These are phyloP conservation scores for Daboia siamensis DNA, from an alignment of 2,113 vertebrate species.

Conservation along the genomic window DNA sequence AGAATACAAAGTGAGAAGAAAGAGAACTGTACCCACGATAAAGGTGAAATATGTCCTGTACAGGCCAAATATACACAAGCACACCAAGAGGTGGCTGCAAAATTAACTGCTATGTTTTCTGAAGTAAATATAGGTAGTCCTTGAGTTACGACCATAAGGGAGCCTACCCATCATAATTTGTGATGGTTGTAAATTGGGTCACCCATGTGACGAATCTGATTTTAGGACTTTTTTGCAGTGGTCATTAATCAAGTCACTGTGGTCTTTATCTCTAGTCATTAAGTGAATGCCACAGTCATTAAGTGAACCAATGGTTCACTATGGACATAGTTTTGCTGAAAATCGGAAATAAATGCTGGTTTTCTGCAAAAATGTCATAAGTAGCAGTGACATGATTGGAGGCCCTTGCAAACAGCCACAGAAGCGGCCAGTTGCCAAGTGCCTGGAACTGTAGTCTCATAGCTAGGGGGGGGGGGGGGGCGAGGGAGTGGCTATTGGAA, in stretches of 20 bases:
- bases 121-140: neutral
- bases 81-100: neutral
- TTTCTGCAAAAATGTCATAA: neutral
- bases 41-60: neutral
- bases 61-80: neutral
- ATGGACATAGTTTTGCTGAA: neutral
- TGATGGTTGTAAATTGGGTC: neutral
- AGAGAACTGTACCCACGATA: neutral
- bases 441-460: too few relatives aligned
- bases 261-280: neutral
- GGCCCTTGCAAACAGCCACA: neutral
- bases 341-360: neutral
- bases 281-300: neutral
- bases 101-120: neutral
- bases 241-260: neutral
- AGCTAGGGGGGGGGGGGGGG: too few relatives aligned
- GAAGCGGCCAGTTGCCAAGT: neutral
- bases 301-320: neutral
- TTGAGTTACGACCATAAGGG: neutral
- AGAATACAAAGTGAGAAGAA: neutral
- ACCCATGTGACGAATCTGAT: neutral
- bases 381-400: neutral
- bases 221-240: neutral
- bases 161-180: neutral
- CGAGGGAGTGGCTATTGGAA: too few relatives aligned